phyloP scores from a whole-genome alignment of 1,140 invertebrate species.

The Calephelis virginiensis region DNA sequence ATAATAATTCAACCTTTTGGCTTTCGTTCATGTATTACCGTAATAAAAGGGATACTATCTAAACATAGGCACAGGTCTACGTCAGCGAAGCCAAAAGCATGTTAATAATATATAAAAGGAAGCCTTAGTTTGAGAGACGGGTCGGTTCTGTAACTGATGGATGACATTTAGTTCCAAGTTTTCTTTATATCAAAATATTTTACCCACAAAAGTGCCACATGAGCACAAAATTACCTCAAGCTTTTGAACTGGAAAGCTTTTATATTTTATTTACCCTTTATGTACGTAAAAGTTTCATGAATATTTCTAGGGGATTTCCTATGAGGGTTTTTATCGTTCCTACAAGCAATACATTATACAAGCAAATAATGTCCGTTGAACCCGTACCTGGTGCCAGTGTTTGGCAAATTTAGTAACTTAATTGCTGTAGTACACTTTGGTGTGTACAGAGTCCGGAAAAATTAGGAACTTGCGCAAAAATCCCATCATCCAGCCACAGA shows the following conservation, averaged over 20 bases:
- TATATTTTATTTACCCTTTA: not conserved
- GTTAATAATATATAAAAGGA: constrained; percentile 11
- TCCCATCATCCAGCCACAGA: no score
- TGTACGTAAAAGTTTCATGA: no score
- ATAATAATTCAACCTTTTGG: no score
- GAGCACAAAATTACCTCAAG: not conserved
- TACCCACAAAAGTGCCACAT: not conserved
- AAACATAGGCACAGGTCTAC: not conserved
- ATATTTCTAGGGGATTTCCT: no score
- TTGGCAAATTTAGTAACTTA: not conserved
- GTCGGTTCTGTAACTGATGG: constrained; percentile 5
- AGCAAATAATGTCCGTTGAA: not conserved
- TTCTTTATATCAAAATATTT: constrained; percentile 4
- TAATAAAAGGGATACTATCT: constrained; percentile 1
- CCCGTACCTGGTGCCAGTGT: no score
- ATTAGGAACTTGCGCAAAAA: no score
- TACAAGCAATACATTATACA: not conserved
- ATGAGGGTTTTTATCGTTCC: not conserved
- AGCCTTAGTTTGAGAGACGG: constrained; percentile 3
- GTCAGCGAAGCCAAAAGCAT: constrained; percentile 9
- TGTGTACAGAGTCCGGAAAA: no score
- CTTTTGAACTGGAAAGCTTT: not conserved
- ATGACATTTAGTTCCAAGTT: not conserved
- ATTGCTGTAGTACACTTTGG: not conserved
- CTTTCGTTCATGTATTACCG: no score